Base-by-base conservation (phyloP, 2,113 vertebrate genomes). In the Anoura caudifer region DNA sequence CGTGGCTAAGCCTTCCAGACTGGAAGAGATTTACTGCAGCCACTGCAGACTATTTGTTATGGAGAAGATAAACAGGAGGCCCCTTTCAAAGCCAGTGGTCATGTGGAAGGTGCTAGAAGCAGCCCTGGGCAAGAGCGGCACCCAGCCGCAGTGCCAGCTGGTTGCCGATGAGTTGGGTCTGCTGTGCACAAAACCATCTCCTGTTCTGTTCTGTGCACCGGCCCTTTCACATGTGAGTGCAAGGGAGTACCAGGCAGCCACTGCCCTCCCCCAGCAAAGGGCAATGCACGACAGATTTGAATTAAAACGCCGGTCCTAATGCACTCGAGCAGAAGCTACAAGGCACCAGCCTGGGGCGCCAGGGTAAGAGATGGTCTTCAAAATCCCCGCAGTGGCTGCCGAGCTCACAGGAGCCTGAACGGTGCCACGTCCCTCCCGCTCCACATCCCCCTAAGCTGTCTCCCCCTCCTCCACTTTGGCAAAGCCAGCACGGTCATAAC, bases 41-140 rank as follows among this genome's bases (percentile, higher is more conserved):
- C 54, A 3, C 93, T 87, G 61, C 88, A 95, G 91, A 70, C 63
- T 93, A 65, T 95, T 97, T 97, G 95, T 97, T 87, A 95, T 85
- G 91, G 45, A 95, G 94, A 94, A 98, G 92, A 98, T 95, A 98
- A 98, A 97, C 93, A 97, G 95, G 96, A 97, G 94, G 92, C 45
- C 91, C 87, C 92, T 95, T 11, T 11, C 84, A 97, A 95, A 96
- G 89, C 84, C 95, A 38, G 2, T 95, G 96, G 97, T 97, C 97
- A 97, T 88, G 94, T 72, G 94, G 94, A 98, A 97, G 97, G 97
- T 98, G 94, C 97, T 98, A 98, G 98, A 98, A 97, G 73, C 75
- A 10, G 98, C 98, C 91, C 96, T 95, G 87, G 88, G 94, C 97
- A 94, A 96, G 90, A 41, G 82, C 28, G 73, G 59, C 54, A 73